Evolutionary conservation across 2,113 vertebrate genomes (phyloP).

Genomic region (Callionymus lyra): DNA sequence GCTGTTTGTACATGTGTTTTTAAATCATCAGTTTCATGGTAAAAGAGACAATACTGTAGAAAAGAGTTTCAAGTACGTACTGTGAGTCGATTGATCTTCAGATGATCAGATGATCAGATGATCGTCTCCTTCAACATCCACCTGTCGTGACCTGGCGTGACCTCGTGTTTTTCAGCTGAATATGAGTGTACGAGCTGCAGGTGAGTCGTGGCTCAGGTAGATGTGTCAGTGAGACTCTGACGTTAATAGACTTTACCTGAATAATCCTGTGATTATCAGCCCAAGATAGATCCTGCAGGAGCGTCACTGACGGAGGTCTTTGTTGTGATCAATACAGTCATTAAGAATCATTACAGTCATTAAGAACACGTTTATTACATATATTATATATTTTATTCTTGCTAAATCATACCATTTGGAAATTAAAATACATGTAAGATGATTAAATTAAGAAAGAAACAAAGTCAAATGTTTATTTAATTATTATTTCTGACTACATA

Average conservation of each 20-base stretch:
- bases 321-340: too few relatives aligned
- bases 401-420: too few relatives aligned
- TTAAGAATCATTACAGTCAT: too few relatives aligned
- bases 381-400: too few relatives aligned
- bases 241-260: constrained; percentile 56
- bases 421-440: too few relatives aligned
- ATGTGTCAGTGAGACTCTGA: constrained; percentile 41
- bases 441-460: too few relatives aligned
- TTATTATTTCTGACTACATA: too few relatives aligned
- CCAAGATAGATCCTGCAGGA: constrained; percentile 25
- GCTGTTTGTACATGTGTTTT: too few relatives aligned
- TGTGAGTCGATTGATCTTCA: neutral
- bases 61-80: neutral
- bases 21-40: too few relatives aligned
- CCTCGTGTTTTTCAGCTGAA: constrained; percentile 8
- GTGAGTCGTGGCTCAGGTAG: constrained; percentile 39
- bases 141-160: constrained; percentile 25
- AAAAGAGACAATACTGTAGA: too few relatives aligned
- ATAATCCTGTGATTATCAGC: constrained; percentile 60
- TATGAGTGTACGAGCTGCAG: constrained; percentile 17
- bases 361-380: too few relatives aligned
- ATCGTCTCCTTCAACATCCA: constrained; percentile 1
- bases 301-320: neutral
- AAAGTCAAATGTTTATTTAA: too few relatives aligned
- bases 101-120: neutral